These are phyloP conservation scores for Leucoma salicis DNA, from an alignment of 2,888 invertebrate genomes.

Conservation along the genomic window DNA sequence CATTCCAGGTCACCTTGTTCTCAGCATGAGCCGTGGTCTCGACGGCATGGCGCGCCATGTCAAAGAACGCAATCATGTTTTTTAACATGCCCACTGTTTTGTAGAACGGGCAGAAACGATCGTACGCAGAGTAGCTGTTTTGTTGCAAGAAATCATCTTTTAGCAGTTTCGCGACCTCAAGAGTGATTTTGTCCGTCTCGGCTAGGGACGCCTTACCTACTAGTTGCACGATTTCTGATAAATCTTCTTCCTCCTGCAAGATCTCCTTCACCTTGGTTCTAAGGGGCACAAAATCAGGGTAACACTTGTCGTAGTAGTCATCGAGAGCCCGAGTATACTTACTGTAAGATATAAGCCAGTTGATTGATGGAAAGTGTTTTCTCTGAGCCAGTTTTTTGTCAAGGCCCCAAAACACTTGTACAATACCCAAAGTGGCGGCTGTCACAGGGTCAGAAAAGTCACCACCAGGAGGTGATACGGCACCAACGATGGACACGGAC, in stretches of 20 bases:
- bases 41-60: slow-evolving; percentile 98
- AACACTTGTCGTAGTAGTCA: slow-evolving; percentile 99
- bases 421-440: slow-evolving; percentile 99
- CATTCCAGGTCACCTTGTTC: slow-evolving; percentile 98
- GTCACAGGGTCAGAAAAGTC: slow-evolving; percentile 99
- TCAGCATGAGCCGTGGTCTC: slow-evolving; percentile 99
- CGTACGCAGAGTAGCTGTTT: slow-evolving; percentile 96
- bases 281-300: slow-evolving; percentile 97
- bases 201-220: slow-evolving; percentile 99
- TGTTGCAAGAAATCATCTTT: slow-evolving; percentile 99
- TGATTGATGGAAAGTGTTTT: slow-evolving; percentile 99
- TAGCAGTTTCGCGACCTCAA: slow-evolving; percentile 98
- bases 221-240: slow-evolving; percentile 99
- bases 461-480: slow-evolving; percentile 99
- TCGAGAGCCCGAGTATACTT: slow-evolving; percentile 99
- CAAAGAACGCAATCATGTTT: slow-evolving; percentile 99
- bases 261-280: slow-evolving; percentile 98
- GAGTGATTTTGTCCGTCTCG: slow-evolving; percentile 99
- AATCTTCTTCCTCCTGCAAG: slow-evolving; percentile 98
- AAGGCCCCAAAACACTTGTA: slow-evolving; percentile 99
- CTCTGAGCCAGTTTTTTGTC: slow-evolving; percentile 99
- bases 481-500: slow-evolving; percentile 99
- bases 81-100: slow-evolving; percentile 99
- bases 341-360: slow-evolving; percentile 99
- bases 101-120: slow-evolving; percentile 99